These are phyloP conservation scores for Philypnodon macrostomus DNA, from an alignment of 2,797 vertebrate species.

Conservation along the genomic window DNA sequence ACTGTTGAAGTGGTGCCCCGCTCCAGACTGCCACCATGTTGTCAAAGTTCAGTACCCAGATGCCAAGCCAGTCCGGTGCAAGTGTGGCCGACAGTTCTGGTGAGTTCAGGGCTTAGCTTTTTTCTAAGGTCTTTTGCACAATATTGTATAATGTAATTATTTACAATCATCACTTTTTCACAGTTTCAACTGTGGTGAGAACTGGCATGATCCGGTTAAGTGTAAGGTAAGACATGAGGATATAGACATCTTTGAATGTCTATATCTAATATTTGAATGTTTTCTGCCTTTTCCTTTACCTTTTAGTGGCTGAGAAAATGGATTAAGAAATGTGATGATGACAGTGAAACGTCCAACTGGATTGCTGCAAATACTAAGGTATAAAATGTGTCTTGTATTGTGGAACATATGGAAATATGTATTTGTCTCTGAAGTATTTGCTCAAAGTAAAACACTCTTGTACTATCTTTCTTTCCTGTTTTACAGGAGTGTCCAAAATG, in stretches of 20 bases:
- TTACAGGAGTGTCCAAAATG: constrained; percentile 98
- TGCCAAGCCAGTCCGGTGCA: constrained; percentile 98
- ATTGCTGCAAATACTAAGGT: constrained; percentile 99
- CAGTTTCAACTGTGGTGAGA: constrained; percentile 99
- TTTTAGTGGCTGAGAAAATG: constrained; percentile 97
- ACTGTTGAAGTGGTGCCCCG: constrained; percentile 99
- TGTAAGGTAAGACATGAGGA: constrained; percentile 86
- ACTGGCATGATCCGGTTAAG: constrained; percentile 99
- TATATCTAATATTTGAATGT: too few species aligned
- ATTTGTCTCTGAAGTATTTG: not conserved
- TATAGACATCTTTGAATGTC: too few species aligned
- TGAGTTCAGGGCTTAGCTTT: constrained; percentile 63
- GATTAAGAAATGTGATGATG: constrained; percentile 99
- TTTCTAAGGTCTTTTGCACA: too few species aligned
- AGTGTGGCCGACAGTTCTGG: constrained; percentile 99
- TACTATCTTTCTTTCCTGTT: too few species aligned
- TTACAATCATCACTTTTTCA: constrained; percentile 29
- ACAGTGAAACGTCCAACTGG: constrained; percentile 99
- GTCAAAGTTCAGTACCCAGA: constrained; percentile 99
- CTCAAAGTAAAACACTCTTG: too few species aligned
- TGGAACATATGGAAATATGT: not conserved
- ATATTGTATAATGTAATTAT: not conserved
- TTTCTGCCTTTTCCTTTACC: too few species aligned
- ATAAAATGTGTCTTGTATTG: not conserved
- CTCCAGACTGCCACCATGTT: constrained; percentile 98